Base-by-base conservation (phyloP, 1,140 invertebrate genomes). In the Argopecten irradians region DNA sequence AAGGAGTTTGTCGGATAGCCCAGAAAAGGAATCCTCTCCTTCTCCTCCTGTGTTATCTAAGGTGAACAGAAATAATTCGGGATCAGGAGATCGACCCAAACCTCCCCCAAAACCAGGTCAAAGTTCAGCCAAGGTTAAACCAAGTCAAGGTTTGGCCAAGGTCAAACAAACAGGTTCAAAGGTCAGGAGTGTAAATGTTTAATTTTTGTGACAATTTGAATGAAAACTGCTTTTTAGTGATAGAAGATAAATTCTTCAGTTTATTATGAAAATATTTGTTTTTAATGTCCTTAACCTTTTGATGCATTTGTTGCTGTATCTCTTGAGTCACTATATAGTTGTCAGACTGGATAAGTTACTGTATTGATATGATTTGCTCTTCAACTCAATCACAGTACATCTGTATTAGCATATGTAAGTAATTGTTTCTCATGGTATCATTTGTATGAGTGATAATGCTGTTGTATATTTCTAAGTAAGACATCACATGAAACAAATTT, bases 141-240 rank as follows among this genome's bases (percentile, higher is more conserved):
- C 55, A 71, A n/a, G 55, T 71, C 55, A 71, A 71, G 55, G 55
- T 71, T 71, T 16, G 22, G n/a, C 55, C 22, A 71, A 71, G 55
- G 55, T 71, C 22, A 71, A 71, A 71, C 55, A n/a, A 43, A 35
- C 89, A 43, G 89, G 89, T 71, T 89, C 89, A 71, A 89, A 89
- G 55, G n/a, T 89, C 32, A 84, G 89, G 34, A 89, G 89, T 89
- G 89, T 89, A 14, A 89, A 89, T 89, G 89, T 89, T 34, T 89
- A 43, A 87, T 36, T 71, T 71, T 71, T 71, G 55, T 71, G 55
- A 71, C 55, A 71, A 71, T 16, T 71, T 71, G 55, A 71, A 71
- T 22, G 55, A 71, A 71, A 71, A 71, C 43, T 71, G 55, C 55
- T 71, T 16, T n/a, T 71, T 22, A 71, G n/a, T 71, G 55, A 71